Evolutionary conservation across 2,797 vertebrate species (phyloP).

Genomic region (Trachurus trachurus): DNA sequence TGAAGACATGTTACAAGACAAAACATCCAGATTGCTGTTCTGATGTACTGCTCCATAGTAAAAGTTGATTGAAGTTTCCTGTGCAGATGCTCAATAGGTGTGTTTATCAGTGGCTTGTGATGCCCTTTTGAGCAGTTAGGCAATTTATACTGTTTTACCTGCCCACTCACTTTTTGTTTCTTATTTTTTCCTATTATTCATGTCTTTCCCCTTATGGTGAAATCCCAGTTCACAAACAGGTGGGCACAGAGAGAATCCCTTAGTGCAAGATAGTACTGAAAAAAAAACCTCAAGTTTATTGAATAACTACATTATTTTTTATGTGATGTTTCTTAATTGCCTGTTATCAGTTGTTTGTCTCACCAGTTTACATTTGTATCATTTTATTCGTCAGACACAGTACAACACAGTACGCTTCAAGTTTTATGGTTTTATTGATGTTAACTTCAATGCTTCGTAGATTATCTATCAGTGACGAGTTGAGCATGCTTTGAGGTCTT

Average conservation of each 20-base stretch:
- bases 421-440: not conserved
- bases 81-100: not conserved
- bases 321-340: not conserved
- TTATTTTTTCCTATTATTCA: slow-evolving; percentile 70
- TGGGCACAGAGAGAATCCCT: not conserved
- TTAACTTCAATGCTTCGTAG: not conserved
- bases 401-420: not conserved
- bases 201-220: slow-evolving; percentile 51
- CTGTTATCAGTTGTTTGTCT: not conserved
- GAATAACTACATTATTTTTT: not conserved
- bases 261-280: not conserved
- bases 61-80: not conserved
- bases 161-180: not conserved
- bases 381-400: not conserved
- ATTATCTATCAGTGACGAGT: not conserved
- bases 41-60: slow-evolving; percentile 55
- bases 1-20: slow-evolving; percentile 34
- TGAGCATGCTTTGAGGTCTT: slow-evolving; percentile 1
- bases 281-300: not conserved
- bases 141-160: slow-evolving; percentile 41
- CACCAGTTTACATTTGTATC: not conserved
- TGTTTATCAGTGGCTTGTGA: slow-evolving; percentile 15
- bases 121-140: not conserved
- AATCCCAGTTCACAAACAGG: slow-evolving; percentile 42
- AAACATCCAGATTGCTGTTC: slow-evolving; percentile 38